Base-by-base conservation (phyloP, 2,113 vertebrate species). In the Rhinichthys klamathensis region DNA sequence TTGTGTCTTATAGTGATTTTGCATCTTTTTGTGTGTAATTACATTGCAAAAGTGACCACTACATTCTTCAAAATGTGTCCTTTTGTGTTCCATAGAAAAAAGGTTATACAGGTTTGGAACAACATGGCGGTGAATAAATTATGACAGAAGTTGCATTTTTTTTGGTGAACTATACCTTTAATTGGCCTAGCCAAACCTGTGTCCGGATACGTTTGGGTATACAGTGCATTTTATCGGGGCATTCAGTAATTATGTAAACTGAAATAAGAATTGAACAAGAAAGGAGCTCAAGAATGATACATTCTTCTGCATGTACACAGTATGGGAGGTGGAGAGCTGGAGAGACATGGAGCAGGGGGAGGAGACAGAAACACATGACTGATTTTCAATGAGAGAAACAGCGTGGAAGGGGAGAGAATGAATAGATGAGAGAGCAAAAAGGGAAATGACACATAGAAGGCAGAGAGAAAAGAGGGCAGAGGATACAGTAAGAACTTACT, bases 401-500 rank as follows among this genome's bases (percentile, higher is more conserved):
- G 30, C 10, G 61, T 65, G 73, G 60, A 60, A 13, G 15, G 21
- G 38, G 25, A 25, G 44, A 18, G 21, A 83, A 18, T 76, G 41
- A 73, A 81, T 49, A 63, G 56, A 54, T 13, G 21, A 70, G 10
- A 21, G 49, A 15, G 35, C 67, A 56, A 56, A 56, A 7, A 56
- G 7, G 54, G 21, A 21, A 21, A 56, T 56, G 7, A 56, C 54
- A 6, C 61, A 60, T 1, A 56, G 80, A 54, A 1, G 1, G 32
- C 54, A 63, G 41, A 32, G 21, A 35, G 51, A 77, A 32, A 56
- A 56, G 51, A 35, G 87, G 74, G 10, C 6, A 11, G 63, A 86
- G 27, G n/a, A 13, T 82, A 54, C 32, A 23, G 41, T 27, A 54
- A 51, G 6, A 84, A 63, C 96, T 95, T 91, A 97, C 97, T 95